Evolutionary conservation across 2,797 vertebrate genomes (phyloP).

Genomic region (Leucoraja ocellata): DNA sequence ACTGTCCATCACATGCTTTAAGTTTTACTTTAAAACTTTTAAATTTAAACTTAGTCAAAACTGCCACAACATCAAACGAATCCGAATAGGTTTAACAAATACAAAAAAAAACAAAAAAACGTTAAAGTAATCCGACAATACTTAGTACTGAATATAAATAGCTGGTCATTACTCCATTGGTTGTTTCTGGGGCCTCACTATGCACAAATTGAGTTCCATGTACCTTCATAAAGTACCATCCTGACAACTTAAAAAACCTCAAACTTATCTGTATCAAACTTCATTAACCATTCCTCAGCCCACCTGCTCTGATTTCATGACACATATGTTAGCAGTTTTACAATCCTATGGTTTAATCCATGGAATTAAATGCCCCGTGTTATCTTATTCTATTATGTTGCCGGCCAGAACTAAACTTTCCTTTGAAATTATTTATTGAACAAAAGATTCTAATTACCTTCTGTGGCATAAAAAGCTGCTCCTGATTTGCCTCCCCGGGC

Average conservation of each 20-base stretch:
- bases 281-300: too few species aligned
- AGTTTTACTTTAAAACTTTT: too few species aligned
- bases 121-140: too few species aligned
- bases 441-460: constrained; percentile 59
- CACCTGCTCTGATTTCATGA: too few species aligned
- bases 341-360: not conserved
- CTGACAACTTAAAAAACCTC: too few species aligned
- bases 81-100: too few species aligned
- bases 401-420: not conserved
- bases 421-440: not conserved
- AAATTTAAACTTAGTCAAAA: too few species aligned
- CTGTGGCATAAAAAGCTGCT: constrained; percentile 91
- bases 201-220: not conserved
- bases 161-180: not conserved
- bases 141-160: too few species aligned
- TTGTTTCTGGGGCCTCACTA: not conserved
- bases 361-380: not conserved
- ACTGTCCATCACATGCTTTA: too few species aligned
- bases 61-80: too few species aligned
- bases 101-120: too few species aligned
- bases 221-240: not conserved
- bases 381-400: not conserved
- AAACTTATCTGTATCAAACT: too few species aligned
- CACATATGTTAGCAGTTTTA: not conserved
- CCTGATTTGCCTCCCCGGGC: constrained; percentile 93